phyloP scores from a whole-genome alignment of 1,140 invertebrate genomes.

The Drosophila cardini region DNA sequence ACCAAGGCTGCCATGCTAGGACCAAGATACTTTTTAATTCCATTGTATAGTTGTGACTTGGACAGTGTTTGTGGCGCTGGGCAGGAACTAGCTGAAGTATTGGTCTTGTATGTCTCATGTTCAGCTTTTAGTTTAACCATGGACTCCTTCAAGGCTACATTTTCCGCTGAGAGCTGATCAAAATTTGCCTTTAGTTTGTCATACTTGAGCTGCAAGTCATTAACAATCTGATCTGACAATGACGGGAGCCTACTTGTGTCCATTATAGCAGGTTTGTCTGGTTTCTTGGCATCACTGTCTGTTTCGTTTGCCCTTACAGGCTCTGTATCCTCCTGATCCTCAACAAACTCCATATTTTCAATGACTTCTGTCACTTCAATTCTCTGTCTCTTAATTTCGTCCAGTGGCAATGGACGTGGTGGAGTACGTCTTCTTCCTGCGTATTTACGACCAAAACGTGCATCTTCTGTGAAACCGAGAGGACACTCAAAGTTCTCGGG shows the following conservation, averaged over 20 bases:
- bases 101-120: neutral
- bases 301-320: neutral
- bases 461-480: conserved; percentile 48
- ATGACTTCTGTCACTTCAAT: neutral
- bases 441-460: conserved; percentile 25
- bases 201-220: conserved; percentile 23
- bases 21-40: conserved; percentile 75
- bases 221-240: neutral
- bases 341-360: neutral
- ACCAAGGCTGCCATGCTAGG: conserved; percentile 71
- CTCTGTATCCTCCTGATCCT: neutral
- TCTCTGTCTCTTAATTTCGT: conserved; percentile 18
- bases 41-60: conserved; percentile 76
- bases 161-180: conserved; percentile 26
- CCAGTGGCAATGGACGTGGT: conserved; percentile 5
- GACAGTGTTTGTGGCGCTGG: conserved; percentile 22
- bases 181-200: conserved; percentile 29
- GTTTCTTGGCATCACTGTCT: neutral
- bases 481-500: conserved; percentile 58
- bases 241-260: neutral
- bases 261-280: neutral
- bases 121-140: conserved; percentile 20
- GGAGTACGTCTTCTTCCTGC: conserved; percentile 3
- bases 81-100: neutral
- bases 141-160: conserved; percentile 25